Base-by-base conservation (phyloP, 2,113 vertebrate species). In the Eurypyga helias region DNA sequence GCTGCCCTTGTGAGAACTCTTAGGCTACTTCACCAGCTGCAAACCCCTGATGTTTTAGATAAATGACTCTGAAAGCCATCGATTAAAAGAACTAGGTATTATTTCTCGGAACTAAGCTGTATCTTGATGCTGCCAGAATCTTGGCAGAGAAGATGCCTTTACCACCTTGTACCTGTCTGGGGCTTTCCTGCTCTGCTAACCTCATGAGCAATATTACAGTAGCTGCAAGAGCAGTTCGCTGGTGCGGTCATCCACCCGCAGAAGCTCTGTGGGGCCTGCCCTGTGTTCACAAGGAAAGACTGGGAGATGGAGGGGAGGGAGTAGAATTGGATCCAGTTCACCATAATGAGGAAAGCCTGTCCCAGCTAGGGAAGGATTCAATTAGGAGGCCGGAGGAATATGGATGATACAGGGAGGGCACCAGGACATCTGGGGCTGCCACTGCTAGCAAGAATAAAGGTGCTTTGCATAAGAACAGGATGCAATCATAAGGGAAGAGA, bases 321-420 rank as follows among this genome's bases (percentile, higher is more conserved):
- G 36, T 21, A 77, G 86, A 93, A 96, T 95, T 96, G 83, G 67
- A 96, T 97, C 94, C 87, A 91, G 73, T 10, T 92, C 76, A 25
- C 45, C 41, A 3, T 90, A 96, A 96, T 93, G 85, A 97, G 57
- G 92, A 97, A 96, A 95, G 76, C 51, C 93, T 96, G 92, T 90
- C 71, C 58, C 33, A 58, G 66, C 31, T 60, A 67, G 70, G 93
- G 87, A 90, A 95, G 93, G 91, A 95, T 97, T 95, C 84, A 96
- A 51, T 98, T 97, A 97, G 77, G 87, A 65, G 83, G n/a, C 79
- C 48, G 5, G 78, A 96, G 93, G 71, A 90, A 49, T 92, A 83
- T 54, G n/a, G 77, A 76, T 73, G 82, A 43, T 69, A 65, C 57
- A 55, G 54, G 82, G 51, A 87, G 90, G 93, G 77, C 62, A 97